Conservation (phyloP, 2,888 invertebrate genomes). For the Ochropacha duplaris region DNA sequence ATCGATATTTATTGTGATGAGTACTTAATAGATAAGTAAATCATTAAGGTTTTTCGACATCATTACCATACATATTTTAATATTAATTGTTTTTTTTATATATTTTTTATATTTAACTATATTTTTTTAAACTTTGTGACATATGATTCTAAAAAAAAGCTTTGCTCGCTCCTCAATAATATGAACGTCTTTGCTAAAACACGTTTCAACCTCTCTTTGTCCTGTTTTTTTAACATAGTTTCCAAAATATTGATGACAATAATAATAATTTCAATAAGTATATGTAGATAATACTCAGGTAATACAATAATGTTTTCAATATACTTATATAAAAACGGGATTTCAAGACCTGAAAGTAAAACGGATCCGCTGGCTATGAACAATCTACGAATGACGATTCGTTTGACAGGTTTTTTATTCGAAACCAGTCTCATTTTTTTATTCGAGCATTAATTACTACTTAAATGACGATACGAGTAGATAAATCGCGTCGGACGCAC, state of each 20-base stretch:
- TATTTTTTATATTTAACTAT: no score
- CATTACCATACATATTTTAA: background rate
- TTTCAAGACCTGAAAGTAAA: background rate
- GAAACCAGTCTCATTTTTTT: constrained; percentile 20
- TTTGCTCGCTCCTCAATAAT: no score
- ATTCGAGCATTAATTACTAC: constrained; percentile 39
- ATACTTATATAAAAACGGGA: background rate
- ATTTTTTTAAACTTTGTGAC: no score
- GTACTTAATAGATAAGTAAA: background rate
- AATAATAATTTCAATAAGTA: no score
- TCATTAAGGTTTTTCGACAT: constrained; percentile 1
- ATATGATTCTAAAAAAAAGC: background rate
- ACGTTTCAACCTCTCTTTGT: no score
- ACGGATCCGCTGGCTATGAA: background rate
- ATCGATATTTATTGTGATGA: constrained; percentile 11
- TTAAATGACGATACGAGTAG: constrained; percentile 33
- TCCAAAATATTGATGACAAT: no score
- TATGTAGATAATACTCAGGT: no score
- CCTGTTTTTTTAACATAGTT: no score
- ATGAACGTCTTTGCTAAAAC: no score
- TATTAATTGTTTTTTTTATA: background rate
- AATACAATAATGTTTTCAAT: no score
- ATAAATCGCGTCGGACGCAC: constrained; percentile 23
- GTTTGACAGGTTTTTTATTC: constrained; percentile 4
- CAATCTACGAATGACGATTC: background rate